Base-by-base conservation (phyloP, 2,113 vertebrate species). In the Acanthochromis polyacanthus region DNA sequence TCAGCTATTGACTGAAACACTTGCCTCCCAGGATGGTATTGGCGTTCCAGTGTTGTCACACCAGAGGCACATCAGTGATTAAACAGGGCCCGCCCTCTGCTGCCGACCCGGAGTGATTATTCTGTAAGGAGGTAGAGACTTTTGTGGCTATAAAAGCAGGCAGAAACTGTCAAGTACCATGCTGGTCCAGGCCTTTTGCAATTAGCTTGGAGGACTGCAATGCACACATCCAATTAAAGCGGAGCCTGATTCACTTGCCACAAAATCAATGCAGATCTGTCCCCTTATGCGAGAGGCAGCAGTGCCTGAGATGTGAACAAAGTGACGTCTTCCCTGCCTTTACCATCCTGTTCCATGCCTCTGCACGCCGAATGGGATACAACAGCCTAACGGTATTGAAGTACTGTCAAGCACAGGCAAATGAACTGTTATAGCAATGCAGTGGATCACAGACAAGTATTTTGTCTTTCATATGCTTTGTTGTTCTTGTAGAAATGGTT, bases 231-330 rank as follows among this genome's bases (percentile, higher is more conserved):
- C 71, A 86, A 85, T 88, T 90, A 89, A 84, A 81, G 58, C 70
- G 15, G 23, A 78, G 80, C 36, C 57, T 50, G 19, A 80, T 83
- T 76, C 68, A 38, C 88, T 86, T 91, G 90, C 84, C 89, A 90
- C 67, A 89, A 88, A 93, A 92, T 93, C 91, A 75, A 92, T 93
- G 70, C 75, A 77, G 83, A 82, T 85, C 76, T 75, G 64, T 71
- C 70, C 40, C 53, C 40, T 48, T 50, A 45, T 53, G 60, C 10
- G 16, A 80, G 57, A 83, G 43, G 51, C 77, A 57, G 62, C 15
- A 5, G 20, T 17, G 65, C 48, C 69, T 57, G 60, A 55, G 62
- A 67, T 71, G 65, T 20, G 15, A 79, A 71, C 56, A 72, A 75
- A 62, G 74, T 82, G 46, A 51, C 14, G 46, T 75, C 61, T 80